These are phyloP conservation scores for Tetragonula clypearis DNA, from an alignment of 1,140 invertebrate genomes.

Conservation along the genomic window DNA sequence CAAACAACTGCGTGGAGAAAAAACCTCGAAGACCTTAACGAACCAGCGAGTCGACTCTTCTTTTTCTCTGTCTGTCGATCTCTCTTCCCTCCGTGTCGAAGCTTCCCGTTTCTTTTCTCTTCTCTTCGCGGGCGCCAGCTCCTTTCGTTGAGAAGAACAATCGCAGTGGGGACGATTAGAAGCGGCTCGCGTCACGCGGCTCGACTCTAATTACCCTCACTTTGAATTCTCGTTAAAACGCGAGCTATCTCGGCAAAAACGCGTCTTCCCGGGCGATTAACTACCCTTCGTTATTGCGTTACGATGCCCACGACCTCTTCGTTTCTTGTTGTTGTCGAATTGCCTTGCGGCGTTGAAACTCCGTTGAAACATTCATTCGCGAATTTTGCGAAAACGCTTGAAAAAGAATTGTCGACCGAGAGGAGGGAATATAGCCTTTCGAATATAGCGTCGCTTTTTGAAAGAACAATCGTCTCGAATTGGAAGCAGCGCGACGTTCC, in stretches of 20 bases:
- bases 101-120: neutral
- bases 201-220: constrained; percentile 75
- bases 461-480: neutral
- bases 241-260: constrained; percentile 62
- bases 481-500: neutral
- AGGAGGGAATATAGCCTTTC: neutral
- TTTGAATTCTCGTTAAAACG: constrained; percentile 78
- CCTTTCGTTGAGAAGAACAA: constrained; percentile 42
- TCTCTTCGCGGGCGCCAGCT: constrained; percentile 6
- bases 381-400: neutral
- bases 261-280: neutral
- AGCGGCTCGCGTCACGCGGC: constrained; percentile 61
- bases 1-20: constrained; percentile 57
- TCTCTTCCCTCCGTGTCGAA: neutral
- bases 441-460: neutral
- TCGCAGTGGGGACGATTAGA: constrained; percentile 43
- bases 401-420: neutral
- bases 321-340: neutral
- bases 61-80: constrained; percentile 34
- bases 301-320: too few species aligned
- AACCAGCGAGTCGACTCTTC: constrained; percentile 55
- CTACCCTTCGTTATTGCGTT: neutral
- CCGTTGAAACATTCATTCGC: neutral
- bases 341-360: too few species aligned
- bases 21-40: constrained; percentile 67